Evolutionary conservation across 2,888 invertebrate species (phyloP).

Genomic region (Pterostichus niger): DNA sequence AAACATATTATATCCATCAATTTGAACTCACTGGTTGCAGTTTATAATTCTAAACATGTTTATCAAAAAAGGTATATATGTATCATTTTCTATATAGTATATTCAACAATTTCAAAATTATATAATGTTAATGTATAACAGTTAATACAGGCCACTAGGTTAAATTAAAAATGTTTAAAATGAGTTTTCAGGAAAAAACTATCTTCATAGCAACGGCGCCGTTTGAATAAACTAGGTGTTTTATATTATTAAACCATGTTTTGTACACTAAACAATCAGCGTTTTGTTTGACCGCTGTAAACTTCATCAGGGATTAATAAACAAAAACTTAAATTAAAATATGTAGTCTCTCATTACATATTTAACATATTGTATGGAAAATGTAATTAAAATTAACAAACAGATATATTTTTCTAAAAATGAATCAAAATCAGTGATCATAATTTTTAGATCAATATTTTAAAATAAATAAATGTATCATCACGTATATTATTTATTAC

Average conservation of each 20-base stretch:
- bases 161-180: conserved; percentile 23
- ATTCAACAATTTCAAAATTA: neutral
- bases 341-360: conserved; percentile 54
- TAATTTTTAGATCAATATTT: too few species aligned
- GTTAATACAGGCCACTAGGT: neutral
- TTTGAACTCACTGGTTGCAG: too few species aligned
- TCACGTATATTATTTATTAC: too few species aligned
- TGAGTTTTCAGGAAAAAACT: conserved; percentile 36
- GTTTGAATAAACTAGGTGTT: conserved; percentile 37
- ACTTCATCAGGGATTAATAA: conserved; percentile 55
- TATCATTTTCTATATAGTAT: too few species aligned
- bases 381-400: conserved; percentile 45
- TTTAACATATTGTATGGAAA: conserved; percentile 39
- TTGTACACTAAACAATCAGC: conserved; percentile 43
- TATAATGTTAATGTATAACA: neutral
- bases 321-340: conserved; percentile 62
- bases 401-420: conserved; percentile 23
- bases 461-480: too few species aligned
- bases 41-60: too few species aligned
- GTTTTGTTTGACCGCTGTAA: conserved; percentile 32
- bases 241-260: conserved; percentile 54
- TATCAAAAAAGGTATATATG: too few species aligned
- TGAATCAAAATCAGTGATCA: too few species aligned
- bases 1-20: too few species aligned
- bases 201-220: neutral